Evolutionary conservation across 2,797 vertebrate species (phyloP), one percentile per base, ranked within the genome.

Genomic region (Syndactyla subalaris): DNA sequence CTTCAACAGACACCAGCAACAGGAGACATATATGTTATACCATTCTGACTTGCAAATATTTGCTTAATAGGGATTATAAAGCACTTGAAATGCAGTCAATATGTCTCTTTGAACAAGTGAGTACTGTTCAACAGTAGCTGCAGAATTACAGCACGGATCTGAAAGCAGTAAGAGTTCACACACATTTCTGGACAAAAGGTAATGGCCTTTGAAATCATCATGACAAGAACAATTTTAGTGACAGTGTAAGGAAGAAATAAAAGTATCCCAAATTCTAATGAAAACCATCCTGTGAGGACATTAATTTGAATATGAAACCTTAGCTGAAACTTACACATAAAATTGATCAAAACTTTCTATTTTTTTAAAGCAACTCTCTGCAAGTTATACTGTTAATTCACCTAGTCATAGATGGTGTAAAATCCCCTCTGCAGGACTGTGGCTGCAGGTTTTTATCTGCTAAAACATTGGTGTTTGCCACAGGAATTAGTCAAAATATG

Each of bases 131-230:
- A 29, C 14, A 67, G 7, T 4, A 88, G 15, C 34, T 49, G 32
- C 38, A 72, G 46, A 54, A 65, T 39, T 43, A 43, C 34, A 57
- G 10, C 1, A 1, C 9, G 29, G 38, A 45, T n/a, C 29, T 73
- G 19, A 16, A 75, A 82, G 22, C 9, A 51, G 51, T 23, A 70
- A n/a, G 32, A 88, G 7, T 49, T 84, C 32, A 12, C 19, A 32
- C 7, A 27, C 0, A 0, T 3, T 36, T 23, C 19, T 34, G 34
- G 29, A 30, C 7, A 22, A 54, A 74, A 66, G 9, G 22, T 24
- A 74, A 84, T 82, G 29, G 22, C 9, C 23, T 71, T 80, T 22
- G 2, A 71, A 80, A 59, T 63, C 12, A 32, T 39, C 17, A 14
- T 10, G 29, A 12, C 3, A 45, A 21, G 19, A 49, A 22, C 12